phyloP scores from a whole-genome alignment of 2,888 invertebrate genomes.

The Phlogophora meticulosa region DNA sequence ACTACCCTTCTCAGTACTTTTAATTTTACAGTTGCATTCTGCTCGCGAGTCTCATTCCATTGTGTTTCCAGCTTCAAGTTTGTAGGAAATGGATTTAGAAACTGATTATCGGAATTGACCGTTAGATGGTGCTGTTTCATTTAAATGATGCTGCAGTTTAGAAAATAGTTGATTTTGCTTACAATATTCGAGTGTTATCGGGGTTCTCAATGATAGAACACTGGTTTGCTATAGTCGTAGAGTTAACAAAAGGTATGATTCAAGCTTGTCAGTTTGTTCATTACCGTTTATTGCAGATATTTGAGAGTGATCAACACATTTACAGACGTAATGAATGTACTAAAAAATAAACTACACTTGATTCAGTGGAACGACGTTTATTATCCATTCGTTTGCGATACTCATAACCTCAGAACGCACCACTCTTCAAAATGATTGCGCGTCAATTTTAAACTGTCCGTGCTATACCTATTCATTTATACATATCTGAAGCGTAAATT shows the following conservation, averaged over 20 bases:
- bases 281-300: no score
- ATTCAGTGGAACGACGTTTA: no score
- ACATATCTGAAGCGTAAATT: no score
- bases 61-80: slow-evolving; percentile 2
- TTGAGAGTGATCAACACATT: no score
- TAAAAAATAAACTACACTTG: no score
- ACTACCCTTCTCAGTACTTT: slow-evolving; percentile 12
- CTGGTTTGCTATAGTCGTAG: neutral
- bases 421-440: no score
- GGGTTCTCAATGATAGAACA: neutral
- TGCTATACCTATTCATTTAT: no score
- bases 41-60: slow-evolving; percentile 12
- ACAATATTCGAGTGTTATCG: neutral
- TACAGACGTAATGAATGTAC: no score
- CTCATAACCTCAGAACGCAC: no score
- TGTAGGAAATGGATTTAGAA: slow-evolving; percentile 9
- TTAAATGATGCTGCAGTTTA: neutral
- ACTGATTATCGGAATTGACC: slow-evolving; percentile 8
- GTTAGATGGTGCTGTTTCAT: slow-evolving; percentile 1
- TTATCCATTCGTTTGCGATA: no score
- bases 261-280: no score
- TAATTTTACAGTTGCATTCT: slow-evolving; percentile 21
- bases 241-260: neutral
- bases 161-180: neutral
- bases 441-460: no score